phyloP scores from a whole-genome alignment of 2,888 invertebrate genomes.

The Sussaba pulchella region DNA sequence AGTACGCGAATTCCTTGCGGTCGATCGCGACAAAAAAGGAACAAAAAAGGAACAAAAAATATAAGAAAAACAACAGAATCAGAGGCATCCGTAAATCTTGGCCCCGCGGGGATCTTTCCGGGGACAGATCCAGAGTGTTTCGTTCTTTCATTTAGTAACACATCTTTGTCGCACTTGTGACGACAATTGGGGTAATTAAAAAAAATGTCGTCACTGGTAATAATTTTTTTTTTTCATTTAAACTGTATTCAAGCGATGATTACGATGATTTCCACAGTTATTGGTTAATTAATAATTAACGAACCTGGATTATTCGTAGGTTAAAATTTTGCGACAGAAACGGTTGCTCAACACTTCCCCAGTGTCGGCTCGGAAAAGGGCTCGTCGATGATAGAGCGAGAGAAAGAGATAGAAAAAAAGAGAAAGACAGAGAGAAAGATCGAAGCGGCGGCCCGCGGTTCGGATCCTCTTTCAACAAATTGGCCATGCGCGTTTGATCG shows the following conservation, averaged over 20 bases:
- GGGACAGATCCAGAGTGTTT: conserved; percentile 24
- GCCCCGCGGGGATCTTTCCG: conserved; percentile 33
- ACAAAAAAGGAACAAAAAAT: too few species aligned
- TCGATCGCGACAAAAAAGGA: conserved; percentile 41
- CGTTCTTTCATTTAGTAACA: not conserved
- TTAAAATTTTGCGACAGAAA: not conserved
- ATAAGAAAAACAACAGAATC: conserved; percentile 27
- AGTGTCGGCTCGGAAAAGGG: too few species aligned
- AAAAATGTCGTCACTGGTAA: not conserved
- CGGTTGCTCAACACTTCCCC: not conserved
- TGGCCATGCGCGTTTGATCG: conserved; percentile 50
- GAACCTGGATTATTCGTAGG: not conserved
- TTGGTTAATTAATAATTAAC: not conserved
- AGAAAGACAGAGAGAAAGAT: conserved; percentile 12
- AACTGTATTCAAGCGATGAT: not conserved
- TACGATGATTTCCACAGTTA: not conserved
- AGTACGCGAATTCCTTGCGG: conserved; percentile 61
- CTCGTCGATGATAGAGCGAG: not conserved
- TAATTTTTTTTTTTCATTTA: not conserved
- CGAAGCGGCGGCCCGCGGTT: conserved; percentile 29
- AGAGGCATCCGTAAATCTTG: conserved; percentile 44
- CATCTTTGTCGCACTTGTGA: not conserved
- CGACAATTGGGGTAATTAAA: conserved; percentile 7
- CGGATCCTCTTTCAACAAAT: conserved; percentile 69
- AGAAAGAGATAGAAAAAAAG: not conserved